phyloP scores from a whole-genome alignment of 2,888 invertebrate genomes.

The Leucoma salicis region DNA sequence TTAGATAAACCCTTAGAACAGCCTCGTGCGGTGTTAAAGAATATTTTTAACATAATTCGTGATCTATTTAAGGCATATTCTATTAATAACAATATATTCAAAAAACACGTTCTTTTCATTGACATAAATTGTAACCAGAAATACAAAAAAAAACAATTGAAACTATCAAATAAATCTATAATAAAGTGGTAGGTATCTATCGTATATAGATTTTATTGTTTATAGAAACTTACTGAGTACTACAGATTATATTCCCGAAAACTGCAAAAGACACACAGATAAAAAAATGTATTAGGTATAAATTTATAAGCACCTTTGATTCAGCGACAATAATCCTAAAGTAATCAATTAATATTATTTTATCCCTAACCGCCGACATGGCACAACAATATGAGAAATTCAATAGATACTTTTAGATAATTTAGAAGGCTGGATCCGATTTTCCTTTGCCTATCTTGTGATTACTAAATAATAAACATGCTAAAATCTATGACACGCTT shows the following conservation, averaged over 20 bases:
- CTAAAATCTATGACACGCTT: constrained; percentile 20
- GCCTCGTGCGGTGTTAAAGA: too few species aligned
- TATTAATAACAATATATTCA: too few species aligned
- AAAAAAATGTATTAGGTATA: constrained; percentile 25
- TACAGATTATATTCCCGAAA: too few species aligned
- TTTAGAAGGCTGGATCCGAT: background rate
- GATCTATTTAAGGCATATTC: background rate
- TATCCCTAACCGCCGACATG: background rate
- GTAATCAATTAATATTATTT: background rate
- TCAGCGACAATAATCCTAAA: constrained; percentile 55
- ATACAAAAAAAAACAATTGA: too few species aligned
- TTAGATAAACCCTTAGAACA: too few species aligned
- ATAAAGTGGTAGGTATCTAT: too few species aligned
- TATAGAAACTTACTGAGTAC: too few species aligned
- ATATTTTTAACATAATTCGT: too few species aligned
- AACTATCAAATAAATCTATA: too few species aligned
- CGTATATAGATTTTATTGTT: too few species aligned
- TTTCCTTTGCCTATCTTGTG: background rate
- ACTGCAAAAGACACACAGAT: constrained; percentile 23
- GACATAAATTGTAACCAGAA: too few species aligned
- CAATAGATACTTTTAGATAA: background rate
- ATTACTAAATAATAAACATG: background rate
- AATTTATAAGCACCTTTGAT: constrained; percentile 66
- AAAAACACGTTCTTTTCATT: too few species aligned
- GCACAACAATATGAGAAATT: background rate